Evolutionary conservation across 1,140 invertebrate species (phyloP), one percentile per base, ranked within the genome.

Genomic region (Caenorhabditis inopinata): DNA sequence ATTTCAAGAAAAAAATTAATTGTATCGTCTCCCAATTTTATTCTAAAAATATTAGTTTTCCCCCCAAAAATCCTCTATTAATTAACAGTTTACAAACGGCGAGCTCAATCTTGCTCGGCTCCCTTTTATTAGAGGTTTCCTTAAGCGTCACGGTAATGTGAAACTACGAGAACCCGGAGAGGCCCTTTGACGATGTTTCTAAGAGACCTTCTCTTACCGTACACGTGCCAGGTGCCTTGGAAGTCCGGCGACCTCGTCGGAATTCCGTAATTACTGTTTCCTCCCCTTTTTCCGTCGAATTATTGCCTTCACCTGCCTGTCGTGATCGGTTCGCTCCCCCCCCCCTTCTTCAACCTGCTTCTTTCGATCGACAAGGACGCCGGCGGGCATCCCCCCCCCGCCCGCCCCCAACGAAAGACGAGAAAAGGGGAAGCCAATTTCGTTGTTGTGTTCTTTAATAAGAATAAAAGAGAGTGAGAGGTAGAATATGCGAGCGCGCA

Each of bases 251-350:
- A 68, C 58, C 58, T 68, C 58, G 58, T 68, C 58, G 58, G 58
- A 68, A 68, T 68, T 68, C 58, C 58, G 58, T 68, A 68, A 68
- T 68, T 68, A 68, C 58, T 68, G 29, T 58, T 32, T 32, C 27
- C 25, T 38, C 25, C 32, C n/a, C 58, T 16, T 62, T n/a, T 25
- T 68, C 32, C 38, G 35, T 32, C 2, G 58, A 68, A 68, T 68
- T 38, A 68, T 68, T 68, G 32, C 32, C 58, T 68, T 32, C n/a
- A n/a, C 27, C 25, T 29, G 4, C 32, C 51, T 16, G 29, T 7
- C 11, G 18, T 14, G n/a, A n/a, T n/a, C n/a, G n/a, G n/a, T n/a
- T n/a, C n/a, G n/a, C n/a, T n/a, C n/a, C 51, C n/a, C n/a, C 51
- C 32, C n/a, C n/a, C 12, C 18, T 18, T 68, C 58, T 42, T 42